Evolutionary conservation across 1,140 invertebrate species (phyloP), one percentile per base, ranked within the genome.

Genomic region (Pseudomyrmex sp.): DNA sequence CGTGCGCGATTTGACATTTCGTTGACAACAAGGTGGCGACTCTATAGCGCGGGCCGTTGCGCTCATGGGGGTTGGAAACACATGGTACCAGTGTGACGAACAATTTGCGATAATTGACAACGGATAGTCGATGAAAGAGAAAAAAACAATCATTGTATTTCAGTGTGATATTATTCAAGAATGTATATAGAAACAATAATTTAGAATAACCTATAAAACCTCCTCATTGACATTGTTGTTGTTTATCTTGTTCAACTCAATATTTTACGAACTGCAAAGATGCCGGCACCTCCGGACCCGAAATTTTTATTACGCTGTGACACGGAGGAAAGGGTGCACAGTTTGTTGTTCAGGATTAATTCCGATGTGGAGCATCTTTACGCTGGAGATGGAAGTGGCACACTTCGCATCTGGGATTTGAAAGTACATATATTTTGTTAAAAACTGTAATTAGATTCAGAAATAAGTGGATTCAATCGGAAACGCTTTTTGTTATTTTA

Each of bases 331-430:
- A 72, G 50, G 9, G 95, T 97, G 13, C 96, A 97, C 89, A 96
- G 96, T 85, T 90, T 97, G 65, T 95, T 96, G 85, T 97, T 97
- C 87, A 85, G 89, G 58, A 95, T 96, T 90, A 95, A 95, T 91
- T 93, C 95, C 84, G 93, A 93, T 61, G 76, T 95, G 69, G 95
- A 96, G 91, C 95, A 96, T 91, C 94, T 97, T 87, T 95, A 97
- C 90, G 96, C 96, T 87, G 96, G 96, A 62, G 96, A 96, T 46
- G 95, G 96, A 91, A 96, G 95, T 91, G 96, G 96, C 83, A 95
- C 93, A 90, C 95, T 97, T 87, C 96, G 96, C 93, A 95, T 96
- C 91, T 97, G 96, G 96, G 96, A 97, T 93, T 94, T 97, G 91
- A 96, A 96, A 94, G 96, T 97, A 94, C 91, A 79, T 61, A 84